Percentiles rank a stretch among this genome's conserved stretches.
phyloP scores from a whole-genome alignment of 35 echinoderm and acorn worm species.

The Hemicentrotus pulcherrimus region DNA sequence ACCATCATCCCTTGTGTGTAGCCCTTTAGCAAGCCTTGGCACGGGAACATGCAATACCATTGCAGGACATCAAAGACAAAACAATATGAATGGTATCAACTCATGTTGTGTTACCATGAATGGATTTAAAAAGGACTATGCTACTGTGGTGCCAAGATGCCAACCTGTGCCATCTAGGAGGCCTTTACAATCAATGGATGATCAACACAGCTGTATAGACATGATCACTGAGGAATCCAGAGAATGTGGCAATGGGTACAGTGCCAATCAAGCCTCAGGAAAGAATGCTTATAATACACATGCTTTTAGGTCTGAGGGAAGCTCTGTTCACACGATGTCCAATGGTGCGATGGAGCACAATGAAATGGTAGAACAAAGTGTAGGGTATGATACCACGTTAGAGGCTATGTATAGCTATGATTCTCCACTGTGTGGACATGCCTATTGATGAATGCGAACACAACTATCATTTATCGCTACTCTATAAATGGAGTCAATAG shows the following conservation, averaged over 20 bases:
- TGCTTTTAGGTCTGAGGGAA: not conserved
- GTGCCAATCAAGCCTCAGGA: not conserved
- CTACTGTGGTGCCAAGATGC: not conserved
- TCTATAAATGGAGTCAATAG: too few species aligned
- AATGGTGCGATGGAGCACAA: not conserved
- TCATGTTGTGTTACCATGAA: not conserved
- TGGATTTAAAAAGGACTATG: conserved; percentile 1
- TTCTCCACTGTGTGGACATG: conserved; percentile 8
- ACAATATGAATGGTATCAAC: not conserved
- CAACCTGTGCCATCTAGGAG: not conserved
- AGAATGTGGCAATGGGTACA: not conserved
- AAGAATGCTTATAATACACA: not conserved
- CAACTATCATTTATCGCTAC: not conserved
- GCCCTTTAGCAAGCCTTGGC: not conserved
- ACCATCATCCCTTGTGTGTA: not conserved
- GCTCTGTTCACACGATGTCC: not conserved
- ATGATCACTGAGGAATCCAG: not conserved
- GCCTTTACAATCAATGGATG: not conserved
- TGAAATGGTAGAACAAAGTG: not conserved
- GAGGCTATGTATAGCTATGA: conserved; percentile 28
- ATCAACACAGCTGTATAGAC: not conserved
- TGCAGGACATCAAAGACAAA: not conserved
- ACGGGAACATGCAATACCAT: not conserved
- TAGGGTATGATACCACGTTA: not conserved
- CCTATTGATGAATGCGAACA: conserved; percentile 9